phyloP scores from a whole-genome alignment of 2,113 vertebrate genomes.

The Capreolus pygargus region DNA sequence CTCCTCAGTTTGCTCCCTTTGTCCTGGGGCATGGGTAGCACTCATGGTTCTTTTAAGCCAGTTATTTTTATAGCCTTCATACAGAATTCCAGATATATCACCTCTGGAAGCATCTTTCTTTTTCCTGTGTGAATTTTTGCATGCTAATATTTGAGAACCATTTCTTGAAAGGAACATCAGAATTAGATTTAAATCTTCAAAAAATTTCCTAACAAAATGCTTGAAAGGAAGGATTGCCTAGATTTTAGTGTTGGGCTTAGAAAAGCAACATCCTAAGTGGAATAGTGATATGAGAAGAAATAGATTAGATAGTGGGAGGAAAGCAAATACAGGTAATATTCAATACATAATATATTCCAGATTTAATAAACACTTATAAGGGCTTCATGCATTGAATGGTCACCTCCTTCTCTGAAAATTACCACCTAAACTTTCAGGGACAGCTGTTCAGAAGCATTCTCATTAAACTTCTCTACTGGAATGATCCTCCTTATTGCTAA shows the following conservation, averaged over 20 bases:
- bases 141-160: not conserved
- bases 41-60: not conserved
- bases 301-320: not conserved
- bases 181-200: slow-evolving; percentile 3
- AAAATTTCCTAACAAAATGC: not conserved
- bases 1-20: not conserved
- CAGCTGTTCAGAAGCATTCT: not conserved
- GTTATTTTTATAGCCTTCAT: not conserved
- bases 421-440: not conserved
- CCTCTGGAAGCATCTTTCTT: not conserved
- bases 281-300: not conserved
- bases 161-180: not conserved
- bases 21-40: not conserved
- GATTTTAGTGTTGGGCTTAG: not conserved
- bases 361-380: not conserved
- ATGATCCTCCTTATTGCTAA: not conserved
- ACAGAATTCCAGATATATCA: not conserved
- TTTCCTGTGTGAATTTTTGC: not conserved
- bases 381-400: not conserved
- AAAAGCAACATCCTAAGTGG: not conserved
- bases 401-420: not conserved
- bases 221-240: not conserved
- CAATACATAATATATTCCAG: not conserved
- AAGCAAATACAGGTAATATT: not conserved
- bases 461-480: not conserved